Evolutionary conservation across 2,113 vertebrate species (phyloP).

Genomic region (Oryctolagus cuniculus): mOryCun1.1 NC_091439.1:64198001-64198500

Average conservation of each 20-base stretch:
- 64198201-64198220: neutral
- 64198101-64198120: neutral
- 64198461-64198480: too few relatives aligned
- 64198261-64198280: neutral
- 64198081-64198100: neutral
- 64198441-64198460: too few relatives aligned
- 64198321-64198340: neutral
- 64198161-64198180: neutral
- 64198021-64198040: neutral
- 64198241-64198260: neutral
- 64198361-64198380: neutral
- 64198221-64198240: neutral
- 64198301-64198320: neutral
- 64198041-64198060: neutral
- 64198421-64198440: neutral
- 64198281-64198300: neutral
- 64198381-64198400: neutral
- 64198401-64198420: neutral
- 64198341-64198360: neutral
- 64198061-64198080: neutral
- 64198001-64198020: neutral
- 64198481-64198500: too few relatives aligned
- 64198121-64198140: neutral
- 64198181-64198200: neutral
- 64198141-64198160: neutral